These are phyloP conservation scores for Dissostichus mawsoni DNA, from an alignment of 2,113 vertebrate species.

Conservation along the genomic window DNA sequence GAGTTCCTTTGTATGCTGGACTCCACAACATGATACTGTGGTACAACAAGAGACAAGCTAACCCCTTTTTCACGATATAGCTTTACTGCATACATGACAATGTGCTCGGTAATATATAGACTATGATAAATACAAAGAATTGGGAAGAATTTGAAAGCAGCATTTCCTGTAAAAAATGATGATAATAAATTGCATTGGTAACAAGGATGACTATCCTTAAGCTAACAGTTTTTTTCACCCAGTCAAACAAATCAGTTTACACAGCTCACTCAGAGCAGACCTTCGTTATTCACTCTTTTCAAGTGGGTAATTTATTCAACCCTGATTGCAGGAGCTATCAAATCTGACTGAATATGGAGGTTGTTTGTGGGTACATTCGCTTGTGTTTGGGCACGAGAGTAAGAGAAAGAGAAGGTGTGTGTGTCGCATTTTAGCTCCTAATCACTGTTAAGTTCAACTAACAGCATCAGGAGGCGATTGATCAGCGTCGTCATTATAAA, in stretches of 20 bases:
- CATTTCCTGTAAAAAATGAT: not conserved
- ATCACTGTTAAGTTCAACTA: slow-evolving; percentile 62
- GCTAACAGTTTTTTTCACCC: slow-evolving; percentile 15
- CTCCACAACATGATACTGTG: not conserved
- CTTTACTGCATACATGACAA: not conserved
- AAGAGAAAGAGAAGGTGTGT: slow-evolving; percentile 7
- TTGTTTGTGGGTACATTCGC: slow-evolving; percentile 35
- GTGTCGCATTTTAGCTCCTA: slow-evolving; percentile 36
- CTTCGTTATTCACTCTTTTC: slow-evolving; percentile 33
- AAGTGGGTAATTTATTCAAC: slow-evolving; percentile 54
- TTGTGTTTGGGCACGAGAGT: slow-evolving; percentile 1
- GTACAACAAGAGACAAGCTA: slow-evolving; percentile 11
- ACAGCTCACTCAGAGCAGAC: slow-evolving; percentile 35
- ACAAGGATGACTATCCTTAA: not conserved
- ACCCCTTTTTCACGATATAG: not conserved
- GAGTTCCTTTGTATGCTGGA: too few relatives aligned
- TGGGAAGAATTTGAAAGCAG: not conserved
- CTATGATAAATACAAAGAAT: not conserved
- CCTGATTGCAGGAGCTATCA: slow-evolving; percentile 54
- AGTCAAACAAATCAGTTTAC: slow-evolving; percentile 3
- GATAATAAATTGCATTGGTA: not conserved
- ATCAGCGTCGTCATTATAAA: slow-evolving; percentile 60
- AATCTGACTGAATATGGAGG: slow-evolving; percentile 52
- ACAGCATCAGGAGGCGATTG: slow-evolving; percentile 51
- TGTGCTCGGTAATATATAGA: not conserved